Conservation (phyloP, 1,140 invertebrate genomes). For the Drosophila bocqueti region DNA sequence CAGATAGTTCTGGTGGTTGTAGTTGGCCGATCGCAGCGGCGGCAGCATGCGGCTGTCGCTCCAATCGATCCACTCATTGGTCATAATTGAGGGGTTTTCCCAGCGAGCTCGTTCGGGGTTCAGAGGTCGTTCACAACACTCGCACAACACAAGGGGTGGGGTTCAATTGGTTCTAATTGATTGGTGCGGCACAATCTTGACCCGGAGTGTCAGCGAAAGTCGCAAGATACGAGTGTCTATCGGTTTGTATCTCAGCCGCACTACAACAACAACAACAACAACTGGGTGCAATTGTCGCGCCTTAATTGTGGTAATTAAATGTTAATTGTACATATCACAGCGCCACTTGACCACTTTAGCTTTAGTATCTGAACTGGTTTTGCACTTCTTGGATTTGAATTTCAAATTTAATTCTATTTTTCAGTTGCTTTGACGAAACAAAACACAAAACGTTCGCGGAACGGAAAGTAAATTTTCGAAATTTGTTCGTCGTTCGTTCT, state of each 20-base stretch:
- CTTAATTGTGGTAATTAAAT: slow-evolving; percentile 49
- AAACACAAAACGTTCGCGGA: slow-evolving; percentile 55
- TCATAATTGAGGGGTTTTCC: slow-evolving; percentile 65
- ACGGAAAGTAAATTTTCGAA: slow-evolving; percentile 58
- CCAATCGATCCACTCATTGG: slow-evolving; percentile 85
- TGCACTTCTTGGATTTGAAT: slow-evolving; percentile 43
- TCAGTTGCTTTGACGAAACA: slow-evolving; percentile 31
- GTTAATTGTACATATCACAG: slow-evolving; percentile 60
- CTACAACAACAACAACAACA: not conserved
- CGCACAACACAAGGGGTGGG: slow-evolving; percentile 10
- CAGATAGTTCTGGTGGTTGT: slow-evolving; percentile 65
- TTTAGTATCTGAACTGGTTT: slow-evolving; percentile 31
- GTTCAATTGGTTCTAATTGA: slow-evolving; percentile 78
- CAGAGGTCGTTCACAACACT: slow-evolving; percentile 66
- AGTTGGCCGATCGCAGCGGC: slow-evolving; percentile 73
- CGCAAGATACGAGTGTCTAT: slow-evolving; percentile 41
- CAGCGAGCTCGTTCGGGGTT: slow-evolving; percentile 50
- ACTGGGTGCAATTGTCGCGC: slow-evolving; percentile 27
- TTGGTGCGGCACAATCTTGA: slow-evolving; percentile 79
- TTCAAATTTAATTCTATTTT: slow-evolving; percentile 49
- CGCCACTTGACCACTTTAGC: slow-evolving; percentile 37
- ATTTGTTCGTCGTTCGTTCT: slow-evolving; percentile 67
- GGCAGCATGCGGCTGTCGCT: slow-evolving; percentile 80
- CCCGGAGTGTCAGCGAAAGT: slow-evolving; percentile 79
- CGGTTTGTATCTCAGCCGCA: slow-evolving; percentile 51